Evolutionary conservation across 64 coral and sea anemone species (phyloP).

Genomic region (Porites australiensis): DNA sequence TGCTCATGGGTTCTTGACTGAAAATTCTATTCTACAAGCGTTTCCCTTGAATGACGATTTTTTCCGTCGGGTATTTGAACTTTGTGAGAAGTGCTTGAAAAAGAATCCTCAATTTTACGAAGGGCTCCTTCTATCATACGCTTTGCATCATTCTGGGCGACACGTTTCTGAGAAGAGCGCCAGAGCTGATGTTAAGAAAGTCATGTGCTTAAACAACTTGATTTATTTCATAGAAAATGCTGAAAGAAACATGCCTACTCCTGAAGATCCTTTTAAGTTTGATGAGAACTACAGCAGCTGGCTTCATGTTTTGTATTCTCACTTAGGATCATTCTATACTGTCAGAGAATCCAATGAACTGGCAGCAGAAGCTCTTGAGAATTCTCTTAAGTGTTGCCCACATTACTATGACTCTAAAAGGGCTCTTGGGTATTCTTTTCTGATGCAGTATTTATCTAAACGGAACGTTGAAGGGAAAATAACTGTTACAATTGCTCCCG

Average conservation of each 20-base stretch:
- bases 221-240: constrained; percentile 74
- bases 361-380: constrained; percentile 73
- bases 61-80: neutral
- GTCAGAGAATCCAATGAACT: neutral
- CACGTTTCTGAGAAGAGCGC: constrained; percentile 6
- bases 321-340: constrained; percentile 58
- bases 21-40: constrained; percentile 63
- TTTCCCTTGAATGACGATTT: neutral
- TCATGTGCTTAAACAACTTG: constrained; percentile 50
- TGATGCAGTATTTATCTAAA: neutral
- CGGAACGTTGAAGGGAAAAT: no score
- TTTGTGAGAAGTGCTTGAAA: neutral
- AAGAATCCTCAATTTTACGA: constrained; percentile 69
- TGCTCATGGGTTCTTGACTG: constrained; percentile 53
- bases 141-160: neutral
- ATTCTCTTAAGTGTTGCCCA: constrained; percentile 66
- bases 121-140: constrained; percentile 37
- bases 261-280: constrained; percentile 42
- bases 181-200: neutral
- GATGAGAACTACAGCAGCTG: constrained; percentile 81
- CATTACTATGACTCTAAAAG: constrained; percentile 71
- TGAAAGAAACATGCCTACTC: constrained; percentile 49
- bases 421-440: constrained; percentile 62
- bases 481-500: no score
- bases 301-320: constrained; percentile 73